Conservation (phyloP, 2,888 invertebrate species). For the Melanchra persicariae region DNA sequence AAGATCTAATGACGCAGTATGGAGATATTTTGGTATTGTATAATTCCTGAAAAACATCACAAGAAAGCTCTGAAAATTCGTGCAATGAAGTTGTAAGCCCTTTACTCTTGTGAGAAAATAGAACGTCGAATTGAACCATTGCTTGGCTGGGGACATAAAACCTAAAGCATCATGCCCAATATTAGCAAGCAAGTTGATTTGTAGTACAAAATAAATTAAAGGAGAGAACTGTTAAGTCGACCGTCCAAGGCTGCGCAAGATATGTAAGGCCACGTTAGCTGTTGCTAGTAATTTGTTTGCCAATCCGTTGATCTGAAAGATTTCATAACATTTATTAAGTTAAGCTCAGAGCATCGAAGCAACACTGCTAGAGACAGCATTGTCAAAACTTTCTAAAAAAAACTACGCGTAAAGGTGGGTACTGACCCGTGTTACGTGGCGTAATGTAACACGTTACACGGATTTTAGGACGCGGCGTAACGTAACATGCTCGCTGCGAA, state of each 20-base stretch:
- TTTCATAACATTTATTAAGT: too few relatives aligned
- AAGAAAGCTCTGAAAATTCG: slow-evolving; percentile 22
- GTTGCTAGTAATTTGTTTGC: background rate
- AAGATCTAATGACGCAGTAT: background rate
- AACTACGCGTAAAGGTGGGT: too few relatives aligned
- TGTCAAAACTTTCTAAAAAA: too few relatives aligned
- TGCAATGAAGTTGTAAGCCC: slow-evolving; percentile 12
- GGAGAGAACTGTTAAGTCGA: slow-evolving; percentile 68
- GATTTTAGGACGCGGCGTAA: too few relatives aligned
- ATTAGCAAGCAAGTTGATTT: slow-evolving; percentile 63
- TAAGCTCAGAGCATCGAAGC: too few relatives aligned
- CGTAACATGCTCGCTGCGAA: too few relatives aligned
- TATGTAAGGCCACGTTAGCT: background rate
- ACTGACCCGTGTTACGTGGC: too few relatives aligned
- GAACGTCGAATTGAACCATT: slow-evolving; percentile 47
- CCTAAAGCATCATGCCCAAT: slow-evolving; percentile 50
- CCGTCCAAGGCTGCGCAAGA: background rate
- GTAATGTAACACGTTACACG: too few relatives aligned
- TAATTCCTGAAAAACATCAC: slow-evolving; percentile 21
- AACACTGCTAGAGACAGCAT: too few relatives aligned
- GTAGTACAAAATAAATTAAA: slow-evolving; percentile 65
- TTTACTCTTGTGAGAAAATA: slow-evolving; percentile 39
- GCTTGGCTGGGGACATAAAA: slow-evolving; percentile 43
- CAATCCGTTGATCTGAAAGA: background rate
- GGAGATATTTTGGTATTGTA: slow-evolving; percentile 1